These are phyloP conservation scores for Bucorvus abyssinicus DNA, from an alignment of 2,797 vertebrate species.

Conservation along the genomic window DNA sequence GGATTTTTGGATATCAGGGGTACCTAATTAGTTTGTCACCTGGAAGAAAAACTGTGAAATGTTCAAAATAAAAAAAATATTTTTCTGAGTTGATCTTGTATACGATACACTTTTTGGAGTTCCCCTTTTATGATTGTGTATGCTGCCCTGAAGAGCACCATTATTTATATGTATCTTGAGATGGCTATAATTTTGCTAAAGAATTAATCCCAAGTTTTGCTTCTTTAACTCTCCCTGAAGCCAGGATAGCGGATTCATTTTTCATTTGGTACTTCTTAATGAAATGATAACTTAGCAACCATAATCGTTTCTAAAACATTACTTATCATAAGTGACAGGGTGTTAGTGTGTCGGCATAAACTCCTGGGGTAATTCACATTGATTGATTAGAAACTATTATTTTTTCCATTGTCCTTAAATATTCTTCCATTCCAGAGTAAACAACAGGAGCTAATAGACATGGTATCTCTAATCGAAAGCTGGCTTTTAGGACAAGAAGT, in stretches of 20 bases:
- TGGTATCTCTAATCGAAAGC: conserved; percentile 24
- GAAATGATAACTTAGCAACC: conserved; percentile 48
- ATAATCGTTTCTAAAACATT: conserved; percentile 32
- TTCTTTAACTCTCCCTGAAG: conserved; percentile 20
- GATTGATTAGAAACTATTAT: conserved; percentile 45
- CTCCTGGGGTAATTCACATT: conserved; percentile 10
- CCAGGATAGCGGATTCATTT: neutral
- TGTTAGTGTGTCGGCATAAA: conserved; percentile 11
- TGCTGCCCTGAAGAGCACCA: neutral
- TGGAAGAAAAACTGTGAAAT: neutral
- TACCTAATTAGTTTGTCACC: neutral
- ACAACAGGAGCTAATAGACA: neutral
- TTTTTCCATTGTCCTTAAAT: conserved; percentile 37
- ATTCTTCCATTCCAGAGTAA: conserved; percentile 20
- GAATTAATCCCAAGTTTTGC: neutral
- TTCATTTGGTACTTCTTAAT: conserved; percentile 17
- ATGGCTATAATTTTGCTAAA: neutral
- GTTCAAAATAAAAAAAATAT: neutral
- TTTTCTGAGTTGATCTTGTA: neutral
- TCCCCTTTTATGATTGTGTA: neutral
- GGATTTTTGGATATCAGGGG: neutral
- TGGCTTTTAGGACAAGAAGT: conserved; percentile 40
- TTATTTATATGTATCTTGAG: neutral
- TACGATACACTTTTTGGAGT: neutral
- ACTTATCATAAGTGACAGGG: neutral